phyloP scores from a whole-genome alignment of 2,888 invertebrate species.

The Brachypalpus laphriformis region DNA sequence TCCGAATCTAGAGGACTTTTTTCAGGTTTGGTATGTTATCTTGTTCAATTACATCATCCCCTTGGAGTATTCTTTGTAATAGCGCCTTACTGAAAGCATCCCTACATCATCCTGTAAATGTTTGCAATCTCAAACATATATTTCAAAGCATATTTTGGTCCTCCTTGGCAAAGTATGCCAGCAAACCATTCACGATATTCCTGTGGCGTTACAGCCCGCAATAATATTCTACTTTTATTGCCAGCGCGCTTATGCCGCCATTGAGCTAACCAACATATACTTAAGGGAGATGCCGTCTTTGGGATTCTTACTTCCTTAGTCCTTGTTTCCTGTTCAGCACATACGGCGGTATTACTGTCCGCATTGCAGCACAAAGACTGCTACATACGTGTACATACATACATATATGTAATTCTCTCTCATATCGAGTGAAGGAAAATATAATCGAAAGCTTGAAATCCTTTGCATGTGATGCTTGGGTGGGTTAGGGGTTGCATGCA shows the following conservation, averaged over 20 bases:
- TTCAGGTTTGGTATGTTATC: too few relatives aligned
- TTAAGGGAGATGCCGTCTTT: not conserved
- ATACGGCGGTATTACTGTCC: constrained; percentile 5
- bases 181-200: not conserved
- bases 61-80: too few relatives aligned
- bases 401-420: not conserved
- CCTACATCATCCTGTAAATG: not conserved
- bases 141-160: not conserved
- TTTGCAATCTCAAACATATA: not conserved
- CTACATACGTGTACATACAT: not conserved
- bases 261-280: not conserved
- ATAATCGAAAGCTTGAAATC: constrained; percentile 37
- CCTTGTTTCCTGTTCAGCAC: constrained; percentile 15
- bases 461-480: constrained; percentile 11
- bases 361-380: constrained; percentile 43
- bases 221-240: not conserved
- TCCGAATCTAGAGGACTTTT: not conserved
- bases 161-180: not conserved
- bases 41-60: too few relatives aligned
- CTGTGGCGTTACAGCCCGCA: not conserved
- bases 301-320: not conserved
- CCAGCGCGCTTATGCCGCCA: not conserved
- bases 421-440: constrained; percentile 4
- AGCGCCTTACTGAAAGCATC: too few relatives aligned
- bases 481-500: constrained; percentile 39